Percentiles rank a stretch among this genome's conserved stretches.
These are phyloP conservation scores for Aegithalos caudatus DNA, from an alignment of 2,113 vertebrate genomes.

Conservation along the genomic window DNA sequence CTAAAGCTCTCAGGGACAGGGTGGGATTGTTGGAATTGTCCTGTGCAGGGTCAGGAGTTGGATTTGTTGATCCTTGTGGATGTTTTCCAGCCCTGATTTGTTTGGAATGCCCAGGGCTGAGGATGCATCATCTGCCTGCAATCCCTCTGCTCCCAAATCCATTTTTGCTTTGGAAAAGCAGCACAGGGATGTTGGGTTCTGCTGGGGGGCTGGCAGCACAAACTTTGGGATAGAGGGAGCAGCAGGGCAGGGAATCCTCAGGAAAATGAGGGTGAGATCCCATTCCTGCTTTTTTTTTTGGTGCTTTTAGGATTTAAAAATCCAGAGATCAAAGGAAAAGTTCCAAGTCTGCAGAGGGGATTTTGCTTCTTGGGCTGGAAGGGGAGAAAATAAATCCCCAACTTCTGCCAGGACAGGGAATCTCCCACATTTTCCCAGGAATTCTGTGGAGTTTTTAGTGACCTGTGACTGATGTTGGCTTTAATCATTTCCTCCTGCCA, in stretches of 20 bases:
- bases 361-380: background rate
- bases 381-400: background rate
- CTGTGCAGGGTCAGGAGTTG: background rate
- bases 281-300: background rate
- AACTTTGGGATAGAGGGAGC: background rate
- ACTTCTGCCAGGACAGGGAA: background rate
- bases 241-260: background rate
- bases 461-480: background rate
- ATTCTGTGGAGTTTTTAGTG: background rate
- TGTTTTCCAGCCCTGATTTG: background rate
- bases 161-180: background rate
- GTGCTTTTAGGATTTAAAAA: background rate
- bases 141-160: background rate
- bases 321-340: background rate
- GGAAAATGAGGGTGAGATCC: background rate
- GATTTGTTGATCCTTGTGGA: background rate
- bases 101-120: background rate
- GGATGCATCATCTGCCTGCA: accelerated
- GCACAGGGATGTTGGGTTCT: accelerated
- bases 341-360: background rate
- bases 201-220: no score
- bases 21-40: background rate
- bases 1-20: background rate
- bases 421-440: background rate
- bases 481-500: background rate